A percentile compares a stretch with the other conserved stretches of the same genome.
Conservation (phyloP, 2,113 vertebrate genomes). For the Chaetodon auriga region DNA sequence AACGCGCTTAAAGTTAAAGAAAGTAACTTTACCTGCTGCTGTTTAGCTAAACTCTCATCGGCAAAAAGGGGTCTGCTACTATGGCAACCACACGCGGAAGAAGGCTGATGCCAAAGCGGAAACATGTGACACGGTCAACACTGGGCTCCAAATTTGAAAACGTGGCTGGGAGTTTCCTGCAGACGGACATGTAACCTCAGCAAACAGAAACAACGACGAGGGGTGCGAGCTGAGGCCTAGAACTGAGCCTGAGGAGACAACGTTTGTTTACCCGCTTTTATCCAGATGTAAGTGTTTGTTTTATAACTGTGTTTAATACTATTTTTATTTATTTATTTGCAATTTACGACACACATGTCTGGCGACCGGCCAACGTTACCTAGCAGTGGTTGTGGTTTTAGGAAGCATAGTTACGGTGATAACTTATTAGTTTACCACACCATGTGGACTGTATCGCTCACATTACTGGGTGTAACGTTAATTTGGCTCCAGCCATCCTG, state of each 20-base stretch:
- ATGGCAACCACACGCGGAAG: constrained; percentile 57
- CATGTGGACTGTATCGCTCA: not conserved
- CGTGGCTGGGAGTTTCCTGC: not conserved
- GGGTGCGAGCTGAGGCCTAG: not conserved
- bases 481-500: not conserved
- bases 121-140: constrained; percentile 44
- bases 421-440: not conserved
- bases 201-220: not conserved
- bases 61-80: constrained; percentile 25
- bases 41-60: not conserved
- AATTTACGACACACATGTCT: not conserved
- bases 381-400: not conserved
- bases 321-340: not conserved
- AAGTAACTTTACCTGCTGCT: constrained; percentile 23
- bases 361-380: not conserved
- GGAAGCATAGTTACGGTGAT: not conserved
- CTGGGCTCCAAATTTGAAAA: constrained; percentile 80
- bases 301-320: not conserved
- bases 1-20: not conserved
- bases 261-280: not conserved
- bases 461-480: not conserved
- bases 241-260: not conserved
- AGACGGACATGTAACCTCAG: constrained; percentile 15
- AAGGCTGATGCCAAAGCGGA: constrained; percentile 18
- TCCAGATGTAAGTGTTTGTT: constrained; percentile 12